phyloP scores from a whole-genome alignment of 2,888 invertebrate genomes.

The Oscheius sp. region DNA sequence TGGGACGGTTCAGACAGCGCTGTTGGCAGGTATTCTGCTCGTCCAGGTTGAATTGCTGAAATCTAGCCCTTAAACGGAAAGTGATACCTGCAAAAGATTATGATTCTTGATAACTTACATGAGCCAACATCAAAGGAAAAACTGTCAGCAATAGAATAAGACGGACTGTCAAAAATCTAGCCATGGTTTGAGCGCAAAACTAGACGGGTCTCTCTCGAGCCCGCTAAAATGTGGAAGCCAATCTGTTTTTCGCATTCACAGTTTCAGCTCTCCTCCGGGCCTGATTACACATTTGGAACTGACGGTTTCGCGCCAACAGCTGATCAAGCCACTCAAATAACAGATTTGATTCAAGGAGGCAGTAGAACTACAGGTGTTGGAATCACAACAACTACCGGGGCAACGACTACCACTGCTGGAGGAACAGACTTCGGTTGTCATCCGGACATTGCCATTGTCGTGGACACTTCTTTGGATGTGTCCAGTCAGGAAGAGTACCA shows the following conservation, averaged over 20 bases:
- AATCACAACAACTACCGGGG: neutral
- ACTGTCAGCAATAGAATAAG: neutral
- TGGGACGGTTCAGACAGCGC: no score
- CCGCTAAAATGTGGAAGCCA: neutral
- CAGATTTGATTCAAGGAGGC: constrained; percentile 27
- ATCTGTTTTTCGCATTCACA: neutral
- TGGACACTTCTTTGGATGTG: constrained; percentile 45
- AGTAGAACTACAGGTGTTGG: neutral
- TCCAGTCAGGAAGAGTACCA: constrained; percentile 36
- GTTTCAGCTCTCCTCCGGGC: constrained; percentile 30
- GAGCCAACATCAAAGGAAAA: neutral
- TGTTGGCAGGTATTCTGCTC: neutral
- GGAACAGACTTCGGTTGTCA: constrained; percentile 38
- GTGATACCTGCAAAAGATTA: no score
- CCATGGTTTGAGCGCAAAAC: neutral
- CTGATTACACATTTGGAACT: constrained; percentile 20
- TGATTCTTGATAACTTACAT: neutral
- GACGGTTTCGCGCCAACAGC: constrained; percentile 13
- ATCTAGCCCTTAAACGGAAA: no score
- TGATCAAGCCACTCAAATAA: constrained; percentile 21
- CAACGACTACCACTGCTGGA: constrained; percentile 10
- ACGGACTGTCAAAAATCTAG: neutral
- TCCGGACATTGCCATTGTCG: constrained; percentile 45
- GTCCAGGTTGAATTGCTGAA: neutral
- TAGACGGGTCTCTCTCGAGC: neutral